phyloP scores from a whole-genome alignment of 2,797 vertebrate species.

The Myotis planiceps region DNA sequence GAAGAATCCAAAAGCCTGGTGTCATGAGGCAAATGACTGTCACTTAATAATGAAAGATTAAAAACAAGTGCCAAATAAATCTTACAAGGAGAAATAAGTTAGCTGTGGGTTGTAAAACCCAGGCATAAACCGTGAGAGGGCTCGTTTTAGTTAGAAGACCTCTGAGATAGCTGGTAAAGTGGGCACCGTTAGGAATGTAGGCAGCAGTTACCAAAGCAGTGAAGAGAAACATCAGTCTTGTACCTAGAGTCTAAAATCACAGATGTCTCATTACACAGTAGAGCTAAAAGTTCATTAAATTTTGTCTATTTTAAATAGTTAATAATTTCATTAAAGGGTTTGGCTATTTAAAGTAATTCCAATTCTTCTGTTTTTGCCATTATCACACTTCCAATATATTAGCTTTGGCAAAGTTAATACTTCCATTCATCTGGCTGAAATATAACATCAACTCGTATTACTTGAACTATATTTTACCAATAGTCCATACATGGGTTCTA shows the following conservation, averaged over 20 bases:
- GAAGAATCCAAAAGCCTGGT: background rate
- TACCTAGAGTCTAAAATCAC: background rate
- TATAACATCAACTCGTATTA: background rate
- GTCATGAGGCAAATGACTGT: background rate
- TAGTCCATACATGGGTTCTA: background rate
- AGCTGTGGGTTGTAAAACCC: background rate
- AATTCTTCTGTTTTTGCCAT: background rate
- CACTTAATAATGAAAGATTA: background rate
- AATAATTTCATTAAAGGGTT: background rate
- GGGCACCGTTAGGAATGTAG: background rate
- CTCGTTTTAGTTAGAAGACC: background rate
- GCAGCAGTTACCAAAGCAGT: background rate
- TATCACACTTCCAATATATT: background rate
- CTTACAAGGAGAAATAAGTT: background rate
- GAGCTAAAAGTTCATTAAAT: background rate
- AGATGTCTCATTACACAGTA: background rate
- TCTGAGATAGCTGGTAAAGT: background rate
- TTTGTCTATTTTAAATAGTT: background rate
- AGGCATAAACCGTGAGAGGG: background rate
- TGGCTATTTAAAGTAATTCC: background rate
- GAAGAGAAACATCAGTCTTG: background rate
- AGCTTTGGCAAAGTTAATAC: background rate
- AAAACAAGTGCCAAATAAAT: background rate
- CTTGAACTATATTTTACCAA: background rate
- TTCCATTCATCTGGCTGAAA: slow-evolving; percentile 20